Conservation (phyloP, 2,113 vertebrate species). For the Lepidothrix coronata region DNA sequence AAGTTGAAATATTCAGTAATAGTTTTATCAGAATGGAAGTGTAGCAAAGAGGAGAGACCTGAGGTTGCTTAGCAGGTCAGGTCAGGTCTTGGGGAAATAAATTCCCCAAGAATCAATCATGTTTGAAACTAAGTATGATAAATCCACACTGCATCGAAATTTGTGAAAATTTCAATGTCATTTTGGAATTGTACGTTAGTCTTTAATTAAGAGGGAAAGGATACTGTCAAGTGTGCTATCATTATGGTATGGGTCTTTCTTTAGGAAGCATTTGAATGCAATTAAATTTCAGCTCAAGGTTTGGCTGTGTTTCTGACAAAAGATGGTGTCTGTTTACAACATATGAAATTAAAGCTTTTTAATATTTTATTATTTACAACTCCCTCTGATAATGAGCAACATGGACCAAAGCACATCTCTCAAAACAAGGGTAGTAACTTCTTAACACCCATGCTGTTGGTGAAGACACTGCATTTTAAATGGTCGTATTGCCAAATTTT, state of each 20-base stretch:
- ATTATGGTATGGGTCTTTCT: neutral
- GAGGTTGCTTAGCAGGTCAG: neutral
- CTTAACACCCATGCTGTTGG: neutral
- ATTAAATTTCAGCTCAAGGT: neutral
- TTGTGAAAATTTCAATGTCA: neutral
- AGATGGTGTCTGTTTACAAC: neutral
- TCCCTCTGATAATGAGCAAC: neutral
- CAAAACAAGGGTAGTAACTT: neutral
- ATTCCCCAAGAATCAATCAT: neutral
- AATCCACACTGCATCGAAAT: neutral
- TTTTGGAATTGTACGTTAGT: neutral
- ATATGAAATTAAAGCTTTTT: neutral
- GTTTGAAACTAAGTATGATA: neutral
- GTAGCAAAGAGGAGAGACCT: neutral
- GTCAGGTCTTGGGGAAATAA: neutral
- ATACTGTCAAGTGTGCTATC: neutral
- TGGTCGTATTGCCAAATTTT: accelerated
- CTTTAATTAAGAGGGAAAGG: neutral
- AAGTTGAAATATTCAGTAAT: neutral
- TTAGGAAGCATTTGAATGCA: neutral
- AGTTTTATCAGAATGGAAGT: neutral
- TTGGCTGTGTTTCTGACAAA: neutral
- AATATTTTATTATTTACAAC: neutral
- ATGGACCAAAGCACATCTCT: neutral
- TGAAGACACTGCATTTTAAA: neutral